Conservation (phyloP, 2,797 vertebrate genomes). For the Falco cherrug region DNA sequence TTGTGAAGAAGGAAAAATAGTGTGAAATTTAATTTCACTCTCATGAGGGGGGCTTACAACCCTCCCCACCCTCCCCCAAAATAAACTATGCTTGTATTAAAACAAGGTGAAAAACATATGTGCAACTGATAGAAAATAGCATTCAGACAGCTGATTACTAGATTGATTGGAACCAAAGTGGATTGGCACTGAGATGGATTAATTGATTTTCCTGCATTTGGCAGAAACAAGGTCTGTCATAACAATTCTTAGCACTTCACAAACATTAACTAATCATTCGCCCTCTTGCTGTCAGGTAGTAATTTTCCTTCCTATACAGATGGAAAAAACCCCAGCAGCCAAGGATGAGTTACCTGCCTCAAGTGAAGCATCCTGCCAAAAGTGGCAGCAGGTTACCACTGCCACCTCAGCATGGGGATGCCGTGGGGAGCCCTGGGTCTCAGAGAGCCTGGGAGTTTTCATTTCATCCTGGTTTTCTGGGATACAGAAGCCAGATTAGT, state of each 20-base stretch:
- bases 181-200: background rate
- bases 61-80: accelerated
- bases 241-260: conserved; percentile 13
- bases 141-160: background rate
- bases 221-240: background rate
- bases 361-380: background rate
- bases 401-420: accelerated
- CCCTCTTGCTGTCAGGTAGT: background rate
- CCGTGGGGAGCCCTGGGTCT: background rate
- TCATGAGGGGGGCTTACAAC: background rate
- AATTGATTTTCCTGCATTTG: conserved; percentile 39
- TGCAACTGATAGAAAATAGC: background rate
- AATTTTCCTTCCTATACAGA: background rate
- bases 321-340: background rate
- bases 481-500: background rate
- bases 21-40: background rate
- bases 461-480: background rate
- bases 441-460: background rate
- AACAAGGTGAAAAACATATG: background rate
- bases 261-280: background rate
- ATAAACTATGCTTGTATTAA: background rate
- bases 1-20: background rate
- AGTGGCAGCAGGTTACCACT: background rate
- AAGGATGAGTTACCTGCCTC: background rate
- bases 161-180: background rate